Evolutionary conservation across 1,140 invertebrate species (phyloP).

Genomic region (Latrodectus geometricus): DNA sequence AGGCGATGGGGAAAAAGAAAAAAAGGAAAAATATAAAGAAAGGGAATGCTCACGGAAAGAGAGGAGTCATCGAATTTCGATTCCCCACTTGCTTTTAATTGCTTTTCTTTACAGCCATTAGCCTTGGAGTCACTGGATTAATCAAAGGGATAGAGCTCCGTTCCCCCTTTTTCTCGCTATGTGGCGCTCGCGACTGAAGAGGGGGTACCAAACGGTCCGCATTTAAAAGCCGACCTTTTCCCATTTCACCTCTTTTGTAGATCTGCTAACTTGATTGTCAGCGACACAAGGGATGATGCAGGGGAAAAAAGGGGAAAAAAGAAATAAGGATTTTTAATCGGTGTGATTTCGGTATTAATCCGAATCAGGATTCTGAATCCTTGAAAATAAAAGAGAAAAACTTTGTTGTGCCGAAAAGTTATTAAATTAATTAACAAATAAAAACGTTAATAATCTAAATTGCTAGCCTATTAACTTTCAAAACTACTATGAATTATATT

Average conservation of each 20-base stretch:
- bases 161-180: neutral
- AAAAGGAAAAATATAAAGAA: neutral
- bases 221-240: neutral
- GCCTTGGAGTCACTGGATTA: conserved; percentile 53
- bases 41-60: neutral
- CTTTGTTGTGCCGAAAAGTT: neutral
- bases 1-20: conserved; percentile 7
- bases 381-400: neutral
- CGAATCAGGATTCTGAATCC: neutral
- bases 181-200: neutral
- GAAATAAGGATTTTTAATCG: neutral
- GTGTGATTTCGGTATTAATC: conserved; percentile 45
- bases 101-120: conserved; percentile 61
- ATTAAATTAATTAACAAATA: neutral
- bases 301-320: neutral
- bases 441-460: too few relatives aligned
- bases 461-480: too few relatives aligned
- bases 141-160: conserved; percentile 24
- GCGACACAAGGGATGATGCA: neutral
- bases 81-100: conserved; percentile 61
- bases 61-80: conserved; percentile 57
- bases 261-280: conserved; percentile 26
- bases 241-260: neutral
- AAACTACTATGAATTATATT: too few relatives aligned
- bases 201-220: neutral